Percentiles rank a stretch among this genome's conserved stretches.
phyloP scores from a whole-genome alignment of 92 coral and sea anemone species.

The Epizoanthus ramosus region DNA sequence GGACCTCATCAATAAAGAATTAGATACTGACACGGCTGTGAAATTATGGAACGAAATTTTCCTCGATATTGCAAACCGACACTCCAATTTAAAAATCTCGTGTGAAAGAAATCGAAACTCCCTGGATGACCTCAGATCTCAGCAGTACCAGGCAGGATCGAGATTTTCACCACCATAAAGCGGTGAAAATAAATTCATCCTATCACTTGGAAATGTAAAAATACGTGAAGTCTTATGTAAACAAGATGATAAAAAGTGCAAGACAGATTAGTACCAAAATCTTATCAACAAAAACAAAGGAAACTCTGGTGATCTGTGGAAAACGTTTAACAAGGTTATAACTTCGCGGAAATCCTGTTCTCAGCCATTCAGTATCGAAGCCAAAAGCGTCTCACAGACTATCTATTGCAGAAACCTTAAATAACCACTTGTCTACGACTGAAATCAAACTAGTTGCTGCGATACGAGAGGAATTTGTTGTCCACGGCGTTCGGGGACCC shows the following conservation, averaged over 20 bases:
- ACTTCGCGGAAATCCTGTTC: constrained; percentile 42
- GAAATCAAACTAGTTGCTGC: constrained; percentile 17
- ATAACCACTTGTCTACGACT: constrained; percentile 53
- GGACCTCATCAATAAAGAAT: constrained; percentile 34
- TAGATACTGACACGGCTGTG: constrained; percentile 47
- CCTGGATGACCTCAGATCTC: constrained; percentile 58
- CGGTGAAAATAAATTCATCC: not conserved
- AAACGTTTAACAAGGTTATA: constrained; percentile 60
- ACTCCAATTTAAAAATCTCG: constrained; percentile 49
- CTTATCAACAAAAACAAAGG: constrained; percentile 47
- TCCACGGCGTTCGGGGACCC: too few species aligned
- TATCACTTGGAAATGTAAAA: constrained; percentile 16
- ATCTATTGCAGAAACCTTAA: constrained; percentile 49
- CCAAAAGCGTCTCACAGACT: constrained; percentile 32
- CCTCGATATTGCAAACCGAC: constrained; percentile 44
- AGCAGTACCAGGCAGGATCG: not conserved
- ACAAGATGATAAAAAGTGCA: constrained; percentile 50
- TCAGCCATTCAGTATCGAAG: constrained; percentile 39
- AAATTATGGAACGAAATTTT: constrained; percentile 47
- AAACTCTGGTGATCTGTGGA: constrained; percentile 48
- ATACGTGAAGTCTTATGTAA: constrained; percentile 42
- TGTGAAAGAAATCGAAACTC: constrained; percentile 44
- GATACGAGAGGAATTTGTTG: too few species aligned
- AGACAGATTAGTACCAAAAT: constrained; percentile 55
- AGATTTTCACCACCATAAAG: too few species aligned